A percentile compares a stretch with the other conserved stretches of the same genome.
Conservation (phyloP, 2,888 invertebrate genomes). For the Eupeodes latifasciatus region DNA sequence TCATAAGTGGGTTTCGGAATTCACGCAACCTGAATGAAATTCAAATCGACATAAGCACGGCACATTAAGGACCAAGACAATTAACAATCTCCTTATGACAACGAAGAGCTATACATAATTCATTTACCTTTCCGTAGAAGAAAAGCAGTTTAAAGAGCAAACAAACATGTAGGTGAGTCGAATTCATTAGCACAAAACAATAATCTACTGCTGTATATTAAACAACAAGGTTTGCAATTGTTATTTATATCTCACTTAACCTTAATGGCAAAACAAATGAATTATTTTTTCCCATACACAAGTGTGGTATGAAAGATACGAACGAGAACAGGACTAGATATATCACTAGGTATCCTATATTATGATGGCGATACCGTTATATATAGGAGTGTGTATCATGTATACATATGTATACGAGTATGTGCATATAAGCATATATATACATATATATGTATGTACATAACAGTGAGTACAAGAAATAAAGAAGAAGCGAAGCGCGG, state of each 20-base stretch:
- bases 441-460: not conserved
- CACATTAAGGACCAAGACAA: slow-evolving; percentile 35
- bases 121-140: slow-evolving; percentile 9
- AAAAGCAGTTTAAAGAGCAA: slow-evolving; percentile 42
- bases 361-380: not conserved
- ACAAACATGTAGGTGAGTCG: slow-evolving; percentile 40
- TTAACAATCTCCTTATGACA: slow-evolving; percentile 41
- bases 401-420: not conserved
- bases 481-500: slow-evolving; percentile 37
- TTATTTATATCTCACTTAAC: slow-evolving; percentile 48
- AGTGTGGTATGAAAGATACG: slow-evolving; percentile 41
- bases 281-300: slow-evolving; percentile 43
- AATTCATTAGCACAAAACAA: slow-evolving; percentile 48
- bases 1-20: slow-evolving; percentile 12
- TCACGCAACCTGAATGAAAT: slow-evolving; percentile 38
- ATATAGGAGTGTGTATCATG: not conserved
- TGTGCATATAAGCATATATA: not conserved
- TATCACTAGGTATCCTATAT: not conserved
- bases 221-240: slow-evolving; percentile 49
- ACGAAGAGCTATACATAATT: slow-evolving; percentile 29
- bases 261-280: slow-evolving; percentile 49
- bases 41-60: slow-evolving; percentile 27
- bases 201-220: slow-evolving; percentile 42
- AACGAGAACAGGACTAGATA: slow-evolving; percentile 9
- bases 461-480: not conserved